Evolutionary conservation across 2,888 invertebrate genomes (phyloP).

Genomic region (Magallana nippona): DNA sequence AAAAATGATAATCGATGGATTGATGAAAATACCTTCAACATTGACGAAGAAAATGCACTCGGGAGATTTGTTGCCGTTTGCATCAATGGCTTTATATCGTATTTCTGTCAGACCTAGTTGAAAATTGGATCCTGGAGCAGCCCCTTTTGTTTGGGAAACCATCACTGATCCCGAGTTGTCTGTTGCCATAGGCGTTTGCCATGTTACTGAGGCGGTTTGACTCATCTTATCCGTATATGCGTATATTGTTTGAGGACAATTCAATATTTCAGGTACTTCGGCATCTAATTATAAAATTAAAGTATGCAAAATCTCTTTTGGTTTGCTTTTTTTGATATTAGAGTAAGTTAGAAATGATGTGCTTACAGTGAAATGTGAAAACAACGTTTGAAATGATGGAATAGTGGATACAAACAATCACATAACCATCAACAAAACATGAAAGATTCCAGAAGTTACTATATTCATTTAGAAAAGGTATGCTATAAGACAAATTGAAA

Average conservation of each 20-base stretch:
- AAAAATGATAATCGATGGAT: too few species aligned
- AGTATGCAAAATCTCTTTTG: background rate
- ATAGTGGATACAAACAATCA: too few species aligned
- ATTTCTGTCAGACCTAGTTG: slow-evolving; percentile 36
- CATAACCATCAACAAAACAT: too few species aligned
- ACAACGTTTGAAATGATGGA: too few species aligned
- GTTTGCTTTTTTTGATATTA: too few species aligned
- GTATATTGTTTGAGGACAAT: slow-evolving; percentile 36
- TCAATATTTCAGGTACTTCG: slow-evolving; percentile 25
- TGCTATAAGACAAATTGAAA: background rate
- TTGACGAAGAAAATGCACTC: slow-evolving; percentile 42
- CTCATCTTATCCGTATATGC: slow-evolving; percentile 40
- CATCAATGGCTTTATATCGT: slow-evolving; percentile 40
- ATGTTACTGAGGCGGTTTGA: slow-evolving; percentile 24
- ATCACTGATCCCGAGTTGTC: slow-evolving; percentile 44
- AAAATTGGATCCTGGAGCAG: slow-evolving; percentile 21
- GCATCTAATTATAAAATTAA: background rate
- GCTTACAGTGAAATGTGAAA: too few species aligned
- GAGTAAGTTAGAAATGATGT: too few species aligned
- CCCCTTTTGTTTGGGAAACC: slow-evolving; percentile 28
- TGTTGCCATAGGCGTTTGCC: slow-evolving; percentile 38
- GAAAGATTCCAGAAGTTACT: too few species aligned
- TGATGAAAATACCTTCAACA: slow-evolving; percentile 38
- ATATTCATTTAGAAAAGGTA: too few species aligned
- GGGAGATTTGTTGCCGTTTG: slow-evolving; percentile 38